These are phyloP conservation scores for Pica pica DNA, from an alignment of 2,113 vertebrate species.

Conservation along the genomic window DNA sequence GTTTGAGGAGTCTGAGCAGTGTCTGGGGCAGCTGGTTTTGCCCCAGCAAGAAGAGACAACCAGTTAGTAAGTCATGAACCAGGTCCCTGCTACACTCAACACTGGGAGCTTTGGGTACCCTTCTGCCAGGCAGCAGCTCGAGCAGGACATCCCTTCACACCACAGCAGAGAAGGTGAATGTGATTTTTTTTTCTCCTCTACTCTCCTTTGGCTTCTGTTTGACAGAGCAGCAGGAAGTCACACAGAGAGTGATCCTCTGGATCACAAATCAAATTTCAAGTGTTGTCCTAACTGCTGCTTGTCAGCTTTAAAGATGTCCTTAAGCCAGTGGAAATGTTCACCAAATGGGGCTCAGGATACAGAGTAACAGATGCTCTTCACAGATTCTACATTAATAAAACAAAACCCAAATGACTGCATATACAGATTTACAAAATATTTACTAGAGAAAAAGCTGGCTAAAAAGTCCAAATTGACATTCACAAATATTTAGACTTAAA, in stretches of 20 bases:
- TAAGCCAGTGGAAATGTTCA: not conserved
- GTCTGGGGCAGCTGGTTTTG: not conserved
- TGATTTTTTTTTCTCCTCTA: not conserved
- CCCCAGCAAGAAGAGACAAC: not conserved
- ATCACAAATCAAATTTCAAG: not conserved
- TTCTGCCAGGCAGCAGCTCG: not conserved
- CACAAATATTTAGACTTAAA: not conserved
- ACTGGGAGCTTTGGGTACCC: not conserved
- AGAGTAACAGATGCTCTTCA: slow-evolving; percentile 8
- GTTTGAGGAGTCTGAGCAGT: not conserved
- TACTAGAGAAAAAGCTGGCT: not conserved
- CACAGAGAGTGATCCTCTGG: not conserved
- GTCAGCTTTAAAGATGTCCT: not conserved
- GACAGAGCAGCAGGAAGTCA: not conserved
- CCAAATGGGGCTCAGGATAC: not conserved
- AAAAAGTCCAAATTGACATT: not conserved
- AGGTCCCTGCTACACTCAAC: not conserved
- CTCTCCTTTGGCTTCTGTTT: not conserved
- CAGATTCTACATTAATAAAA: not conserved
- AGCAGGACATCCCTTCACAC: not conserved
- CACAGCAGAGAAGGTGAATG: not conserved
- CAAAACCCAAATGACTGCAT: not conserved
- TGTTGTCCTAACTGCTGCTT: not conserved
- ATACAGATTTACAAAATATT: not conserved
- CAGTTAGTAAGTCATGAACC: not conserved